Evolutionary conservation across 2,797 vertebrate species (phyloP).

Genomic region (Chloroceryle inda): DNA sequence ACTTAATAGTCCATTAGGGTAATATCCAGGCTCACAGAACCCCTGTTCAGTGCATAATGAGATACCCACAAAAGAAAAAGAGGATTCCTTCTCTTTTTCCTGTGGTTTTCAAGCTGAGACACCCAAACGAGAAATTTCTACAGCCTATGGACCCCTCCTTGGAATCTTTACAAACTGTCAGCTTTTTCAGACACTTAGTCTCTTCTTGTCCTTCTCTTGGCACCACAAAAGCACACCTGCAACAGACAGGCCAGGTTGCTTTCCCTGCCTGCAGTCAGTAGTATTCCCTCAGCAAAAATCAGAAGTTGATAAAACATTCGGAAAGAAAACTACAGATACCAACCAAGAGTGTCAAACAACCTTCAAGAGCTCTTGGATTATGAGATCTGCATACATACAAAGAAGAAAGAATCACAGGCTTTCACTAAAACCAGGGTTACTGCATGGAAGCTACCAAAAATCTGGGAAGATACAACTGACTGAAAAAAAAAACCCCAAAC

Average conservation of each 20-base stretch:
- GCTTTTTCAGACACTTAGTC: background rate
- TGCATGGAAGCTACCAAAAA: background rate
- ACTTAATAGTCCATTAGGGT: constrained; percentile 71
- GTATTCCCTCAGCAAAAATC: background rate
- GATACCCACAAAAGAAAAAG: background rate
- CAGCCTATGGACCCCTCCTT: background rate
- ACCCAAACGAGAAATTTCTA: background rate
- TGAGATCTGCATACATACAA: background rate
- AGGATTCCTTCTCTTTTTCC: background rate
- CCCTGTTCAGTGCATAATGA: background rate
- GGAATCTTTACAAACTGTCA: background rate
- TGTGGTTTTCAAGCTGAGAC: background rate
- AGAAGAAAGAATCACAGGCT: background rate
- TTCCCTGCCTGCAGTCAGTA: background rate
- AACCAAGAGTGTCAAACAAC: background rate
- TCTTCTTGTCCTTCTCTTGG: background rate
- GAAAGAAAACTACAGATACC: background rate
- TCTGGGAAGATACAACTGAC: background rate
- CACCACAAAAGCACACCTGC: background rate
- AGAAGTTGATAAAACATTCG: background rate
- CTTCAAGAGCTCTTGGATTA: background rate
- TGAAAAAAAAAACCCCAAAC: background rate
- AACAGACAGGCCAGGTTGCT: background rate
- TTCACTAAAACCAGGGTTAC: background rate
- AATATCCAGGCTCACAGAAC: background rate